Conservation (phyloP, 2,113 vertebrate species). For the Elgaria multicarinata region DNA sequence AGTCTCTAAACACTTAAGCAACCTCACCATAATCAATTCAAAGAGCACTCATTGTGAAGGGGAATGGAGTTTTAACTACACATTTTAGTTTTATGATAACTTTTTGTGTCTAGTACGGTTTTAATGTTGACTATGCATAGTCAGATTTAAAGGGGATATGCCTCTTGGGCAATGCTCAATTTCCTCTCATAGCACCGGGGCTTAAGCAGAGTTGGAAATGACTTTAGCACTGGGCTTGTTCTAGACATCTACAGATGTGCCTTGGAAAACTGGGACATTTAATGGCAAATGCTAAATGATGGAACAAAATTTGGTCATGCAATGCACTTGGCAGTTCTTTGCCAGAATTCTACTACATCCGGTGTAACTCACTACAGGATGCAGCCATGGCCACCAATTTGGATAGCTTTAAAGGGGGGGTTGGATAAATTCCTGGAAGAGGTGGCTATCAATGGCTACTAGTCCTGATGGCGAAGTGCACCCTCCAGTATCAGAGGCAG, state of each 20-base stretch:
- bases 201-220: neutral
- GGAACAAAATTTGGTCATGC: neutral
- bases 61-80: slow-evolving; percentile 7
- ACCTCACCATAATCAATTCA: slow-evolving; percentile 44
- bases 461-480: too few species aligned
- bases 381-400: too few species aligned
- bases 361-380: too few species aligned
- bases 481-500: too few species aligned
- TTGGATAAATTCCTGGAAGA: too few species aligned
- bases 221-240: neutral
- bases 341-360: too few species aligned
- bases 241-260: neutral
- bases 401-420: too few species aligned
- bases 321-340: too few species aligned
- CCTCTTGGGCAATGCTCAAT: slow-evolving; percentile 31
- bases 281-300: neutral
- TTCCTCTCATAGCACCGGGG: slow-evolving; percentile 13
- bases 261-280: neutral
- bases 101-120: slow-evolving; percentile 18
- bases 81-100: slow-evolving; percentile 7
- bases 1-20: slow-evolving; percentile 35
- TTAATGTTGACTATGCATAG: slow-evolving; percentile 19
- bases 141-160: slow-evolving; percentile 17
- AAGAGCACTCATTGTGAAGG: slow-evolving; percentile 27
- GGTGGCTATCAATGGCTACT: too few species aligned